Conservation (phyloP, 1,140 invertebrate species). For the Heterodera schachtii region DNA sequence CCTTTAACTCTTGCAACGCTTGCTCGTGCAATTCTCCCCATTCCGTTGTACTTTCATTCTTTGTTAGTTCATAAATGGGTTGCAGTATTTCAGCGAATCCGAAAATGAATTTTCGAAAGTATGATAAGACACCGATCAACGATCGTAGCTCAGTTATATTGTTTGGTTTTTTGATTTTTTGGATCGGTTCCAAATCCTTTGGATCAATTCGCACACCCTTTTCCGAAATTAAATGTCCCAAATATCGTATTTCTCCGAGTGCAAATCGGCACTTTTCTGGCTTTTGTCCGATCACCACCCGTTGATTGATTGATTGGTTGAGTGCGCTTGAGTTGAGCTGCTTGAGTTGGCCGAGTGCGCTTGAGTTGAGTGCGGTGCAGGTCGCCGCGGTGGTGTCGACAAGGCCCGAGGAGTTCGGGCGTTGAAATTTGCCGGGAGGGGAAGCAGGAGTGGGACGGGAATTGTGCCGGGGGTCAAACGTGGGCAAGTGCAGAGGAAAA, state of each 20-base stretch:
- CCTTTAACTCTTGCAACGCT: conserved; percentile 23
- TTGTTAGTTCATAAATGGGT: conserved; percentile 29
- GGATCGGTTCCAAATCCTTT: conserved; percentile 24
- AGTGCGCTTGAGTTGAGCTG: too few relatives aligned
- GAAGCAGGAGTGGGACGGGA: too few relatives aligned
- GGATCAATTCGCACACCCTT: conserved; percentile 27
- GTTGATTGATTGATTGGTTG: too few relatives aligned
- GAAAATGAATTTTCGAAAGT: conserved; percentile 33
- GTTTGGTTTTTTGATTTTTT: conserved; percentile 22
- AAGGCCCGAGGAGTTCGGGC: too few relatives aligned
- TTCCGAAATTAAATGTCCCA: conserved; percentile 30
- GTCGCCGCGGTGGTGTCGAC: too few relatives aligned
- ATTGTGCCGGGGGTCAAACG: too few relatives aligned
- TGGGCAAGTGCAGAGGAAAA: too few relatives aligned
- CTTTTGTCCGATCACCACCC: too few relatives aligned
- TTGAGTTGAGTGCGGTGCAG: too few relatives aligned
- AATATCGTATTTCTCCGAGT: conserved; percentile 19
- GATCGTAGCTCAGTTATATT: conserved; percentile 31
- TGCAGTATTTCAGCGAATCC: conserved; percentile 25
- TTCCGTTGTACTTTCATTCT: neutral
- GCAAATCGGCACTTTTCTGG: conserved; percentile 33
- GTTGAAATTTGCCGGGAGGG: too few relatives aligned
- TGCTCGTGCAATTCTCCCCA: conserved; percentile 25
- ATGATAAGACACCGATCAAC: conserved; percentile 26
- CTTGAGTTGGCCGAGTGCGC: too few relatives aligned